These are phyloP conservation scores for Sebastes iracundus DNA, from an alignment of 2,797 vertebrate species.

Conservation along the genomic window DNA sequence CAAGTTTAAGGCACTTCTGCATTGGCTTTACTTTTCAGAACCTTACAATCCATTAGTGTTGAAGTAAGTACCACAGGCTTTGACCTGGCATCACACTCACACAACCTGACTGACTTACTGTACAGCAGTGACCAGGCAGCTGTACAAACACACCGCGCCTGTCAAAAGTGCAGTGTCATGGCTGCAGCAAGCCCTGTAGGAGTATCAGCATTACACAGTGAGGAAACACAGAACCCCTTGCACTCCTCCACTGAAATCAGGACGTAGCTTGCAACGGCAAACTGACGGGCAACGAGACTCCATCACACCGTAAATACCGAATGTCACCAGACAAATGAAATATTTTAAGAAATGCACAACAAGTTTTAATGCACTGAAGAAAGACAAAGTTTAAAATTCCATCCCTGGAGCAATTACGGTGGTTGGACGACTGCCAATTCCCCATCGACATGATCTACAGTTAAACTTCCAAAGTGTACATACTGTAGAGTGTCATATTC, in stretches of 20 bases:
- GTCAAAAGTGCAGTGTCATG: constrained; percentile 69
- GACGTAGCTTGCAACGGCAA: neutral
- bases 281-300: neutral
- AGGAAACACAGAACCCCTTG: constrained; percentile 28
- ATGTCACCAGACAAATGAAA: constrained; percentile 1
- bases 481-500: constrained; percentile 30
- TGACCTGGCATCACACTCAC: constrained; percentile 25
- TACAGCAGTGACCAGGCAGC: constrained; percentile 62
- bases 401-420: constrained; percentile 8
- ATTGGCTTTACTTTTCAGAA: too few relatives aligned
- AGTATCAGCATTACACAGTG: constrained; percentile 44
- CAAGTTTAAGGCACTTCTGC: too few relatives aligned
- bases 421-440: constrained; percentile 31
- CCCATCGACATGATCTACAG: constrained; percentile 24
- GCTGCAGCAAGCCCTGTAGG: constrained; percentile 39
- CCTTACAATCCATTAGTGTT: neutral
- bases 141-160: constrained; percentile 65
- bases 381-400: constrained; percentile 29
- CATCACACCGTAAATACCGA: neutral
- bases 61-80: neutral
- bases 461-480: constrained; percentile 15
- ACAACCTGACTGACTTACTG: constrained; percentile 37
- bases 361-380: neutral
- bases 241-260: constrained; percentile 18
- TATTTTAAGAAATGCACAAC: neutral